These are phyloP conservation scores for Megaustenia siamemsis DNA, from an alignment of 2,888 invertebrate species.

Conservation along the genomic window DNA sequence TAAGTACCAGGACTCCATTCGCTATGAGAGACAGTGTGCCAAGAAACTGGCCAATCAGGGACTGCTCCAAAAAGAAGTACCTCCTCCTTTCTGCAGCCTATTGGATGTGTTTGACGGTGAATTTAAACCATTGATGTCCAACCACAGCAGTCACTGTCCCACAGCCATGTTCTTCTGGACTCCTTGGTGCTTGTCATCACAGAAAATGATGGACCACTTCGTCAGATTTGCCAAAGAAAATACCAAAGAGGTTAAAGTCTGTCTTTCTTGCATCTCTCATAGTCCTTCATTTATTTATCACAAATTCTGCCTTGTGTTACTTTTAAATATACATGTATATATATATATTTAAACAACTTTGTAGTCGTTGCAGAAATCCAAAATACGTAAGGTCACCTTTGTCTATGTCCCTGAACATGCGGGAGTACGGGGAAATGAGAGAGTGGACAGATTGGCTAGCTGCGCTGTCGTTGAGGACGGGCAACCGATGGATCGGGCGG, in stretches of 20 bases:
- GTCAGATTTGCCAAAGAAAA: slow-evolving; percentile 75
- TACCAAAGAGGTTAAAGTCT: slow-evolving; percentile 63
- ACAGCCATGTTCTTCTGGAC: slow-evolving; percentile 79
- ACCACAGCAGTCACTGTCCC: slow-evolving; percentile 70
- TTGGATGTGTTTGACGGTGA: slow-evolving; percentile 78
- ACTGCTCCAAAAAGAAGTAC: slow-evolving; percentile 73
- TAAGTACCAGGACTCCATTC: slow-evolving; percentile 74
- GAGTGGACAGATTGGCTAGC: no score
- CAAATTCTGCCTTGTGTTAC: no score
- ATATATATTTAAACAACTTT: no score
- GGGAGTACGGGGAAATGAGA: no score
- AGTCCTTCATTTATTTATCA: no score
- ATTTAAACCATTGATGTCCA: slow-evolving; percentile 75
- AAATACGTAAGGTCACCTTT: no score
- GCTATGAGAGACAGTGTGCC: slow-evolving; percentile 72
- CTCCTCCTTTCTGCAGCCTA: slow-evolving; percentile 76
- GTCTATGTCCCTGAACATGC: no score
- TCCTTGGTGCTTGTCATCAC: slow-evolving; percentile 77
- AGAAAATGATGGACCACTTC: slow-evolving; percentile 73
- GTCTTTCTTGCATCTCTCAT: no score
- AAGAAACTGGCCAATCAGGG: slow-evolving; percentile 78
- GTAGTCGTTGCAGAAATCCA: no score
- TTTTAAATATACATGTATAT: no score
- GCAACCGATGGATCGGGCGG: no score
- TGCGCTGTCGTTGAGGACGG: no score